These are phyloP conservation scores for Eira barbara DNA, from an alignment of 2,113 vertebrate species.

Conservation along the genomic window DNA sequence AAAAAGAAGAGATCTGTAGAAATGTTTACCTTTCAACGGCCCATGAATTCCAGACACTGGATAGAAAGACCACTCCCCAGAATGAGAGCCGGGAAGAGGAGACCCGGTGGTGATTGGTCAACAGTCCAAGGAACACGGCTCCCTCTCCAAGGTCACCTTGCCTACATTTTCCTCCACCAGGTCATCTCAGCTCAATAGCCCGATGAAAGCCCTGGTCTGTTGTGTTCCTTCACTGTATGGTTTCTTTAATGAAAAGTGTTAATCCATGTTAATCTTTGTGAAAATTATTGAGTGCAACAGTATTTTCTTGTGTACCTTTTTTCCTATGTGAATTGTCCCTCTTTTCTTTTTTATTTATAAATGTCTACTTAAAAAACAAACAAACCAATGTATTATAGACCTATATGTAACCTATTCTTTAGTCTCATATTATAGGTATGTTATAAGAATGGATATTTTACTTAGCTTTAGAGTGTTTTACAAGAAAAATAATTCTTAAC, in stretches of 20 bases:
- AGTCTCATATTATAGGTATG: conserved; percentile 97
- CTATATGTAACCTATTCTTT: conserved; percentile 94
- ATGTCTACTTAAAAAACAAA: conserved; percentile 83
- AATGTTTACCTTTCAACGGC: conserved; percentile 70
- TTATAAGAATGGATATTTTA: conserved; percentile 99
- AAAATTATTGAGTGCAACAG: conserved; percentile 92
- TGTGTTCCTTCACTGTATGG: conserved; percentile 90
- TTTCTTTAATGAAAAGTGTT: conserved; percentile 91
- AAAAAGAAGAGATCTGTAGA: conserved; percentile 53
- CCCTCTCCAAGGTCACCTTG: conserved; percentile 65
- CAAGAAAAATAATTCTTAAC: conserved; percentile 95
- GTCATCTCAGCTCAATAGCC: conserved; percentile 85
- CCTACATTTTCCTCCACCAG: conserved; percentile 75
- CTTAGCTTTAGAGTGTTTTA: conserved; percentile 99
- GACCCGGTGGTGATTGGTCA: neutral
- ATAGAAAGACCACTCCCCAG: conserved; percentile 76
- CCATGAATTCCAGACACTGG: conserved; percentile 66
- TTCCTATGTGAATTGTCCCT: conserved; percentile 87
- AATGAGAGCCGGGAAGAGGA: conserved; percentile 53
- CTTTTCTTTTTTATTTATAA: conserved; percentile 79
- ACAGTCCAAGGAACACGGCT: conserved; percentile 51
- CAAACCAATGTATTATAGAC: conserved; percentile 93
- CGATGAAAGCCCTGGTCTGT: conserved; percentile 86
- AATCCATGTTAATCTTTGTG: conserved; percentile 94
- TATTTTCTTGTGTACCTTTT: conserved; percentile 92